phyloP scores from a whole-genome alignment of 2,888 invertebrate species.

The Phymatocera aterrima region DNA sequence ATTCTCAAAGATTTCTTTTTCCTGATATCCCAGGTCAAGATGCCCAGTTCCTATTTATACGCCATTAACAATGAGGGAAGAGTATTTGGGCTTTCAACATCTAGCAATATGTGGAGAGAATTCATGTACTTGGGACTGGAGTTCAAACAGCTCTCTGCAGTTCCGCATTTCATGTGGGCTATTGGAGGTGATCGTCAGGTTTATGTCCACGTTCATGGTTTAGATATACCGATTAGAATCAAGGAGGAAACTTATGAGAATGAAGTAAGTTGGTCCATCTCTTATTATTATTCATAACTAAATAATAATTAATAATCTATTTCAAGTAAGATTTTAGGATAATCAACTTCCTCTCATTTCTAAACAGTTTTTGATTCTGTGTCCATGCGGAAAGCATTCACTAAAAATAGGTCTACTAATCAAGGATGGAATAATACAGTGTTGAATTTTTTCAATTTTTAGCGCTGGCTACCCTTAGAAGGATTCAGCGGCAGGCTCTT shows the following conservation, averaged over 20 bases:
- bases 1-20: background rate
- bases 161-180: constrained; percentile 93
- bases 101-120: constrained; percentile 90
- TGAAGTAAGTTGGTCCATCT: constrained; percentile 77
- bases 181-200: constrained; percentile 95
- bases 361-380: too few species aligned
- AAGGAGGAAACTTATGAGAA: constrained; percentile 95
- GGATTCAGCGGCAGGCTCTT: constrained; percentile 90
- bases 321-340: too few species aligned
- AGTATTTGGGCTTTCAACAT: constrained; percentile 89
- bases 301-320: constrained; percentile 13
- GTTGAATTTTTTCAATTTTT: constrained; percentile 54
- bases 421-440: too few species aligned
- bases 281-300: constrained; percentile 19
- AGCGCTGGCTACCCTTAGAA: constrained; percentile 93
- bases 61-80: constrained; percentile 92
- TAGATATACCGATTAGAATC: constrained; percentile 93
- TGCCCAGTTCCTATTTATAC: constrained; percentile 87
- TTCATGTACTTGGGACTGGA: constrained; percentile 90
- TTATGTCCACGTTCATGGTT: constrained; percentile 92
- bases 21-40: constrained; percentile 67
- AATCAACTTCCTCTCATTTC: too few species aligned
- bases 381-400: too few species aligned
- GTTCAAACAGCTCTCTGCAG: constrained; percentile 91
- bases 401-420: too few species aligned